Evolutionary conservation across 64 coral and sea anemone genomes (phyloP), one percentile per base, ranked within the genome.

Genomic region (Porites lutea): DNA sequence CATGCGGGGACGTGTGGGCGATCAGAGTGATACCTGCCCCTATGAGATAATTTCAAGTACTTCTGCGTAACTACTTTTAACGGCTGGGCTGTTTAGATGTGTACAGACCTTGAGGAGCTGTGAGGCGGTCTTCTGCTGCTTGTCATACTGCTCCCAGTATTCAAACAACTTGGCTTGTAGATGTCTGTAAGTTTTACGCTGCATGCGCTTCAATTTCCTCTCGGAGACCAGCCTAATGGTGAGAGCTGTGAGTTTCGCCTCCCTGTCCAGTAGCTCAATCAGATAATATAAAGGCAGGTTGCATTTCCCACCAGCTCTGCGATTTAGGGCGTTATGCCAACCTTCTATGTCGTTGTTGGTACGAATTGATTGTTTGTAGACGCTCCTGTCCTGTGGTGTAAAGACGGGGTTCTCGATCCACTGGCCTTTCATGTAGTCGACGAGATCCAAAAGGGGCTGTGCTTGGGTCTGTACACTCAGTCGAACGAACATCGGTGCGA

Each of bases 71-170:
- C 53, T 55, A 55, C 53, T 7, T 55, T 55, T 55, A 7, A 55
- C 53, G 14, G 45, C 57, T 16, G 48, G 57, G 23, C 16, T 0
- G n/a, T 7, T 57, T 14, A 23, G 57, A 37, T 86, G 59, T 1
- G 51, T 63, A 83, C 82, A 86, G 27, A 55, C 15, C 23, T 52
- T 66, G 9, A 91, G 53, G 9, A 91, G 62, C 52, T 91, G 89
- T 15, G n/a, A 79, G 5, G 43, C 77, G 6, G 0, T 71, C 65
- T 70, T 90, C 11, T 90, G 45, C 46, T 50, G 13, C 0, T 13
- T 67, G 63, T 90, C 59, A 80, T 90, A 90, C 53, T 81, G 23
- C 23, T 90, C 89, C 77, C 89, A 90, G 46, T 63, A 44, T 15
- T 64, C 4, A 18, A 90, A 90, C n/a, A 90, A 63, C 65, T 90